Base-by-base conservation (phyloP, 2,888 invertebrate genomes). In the Lepidocyrtinus sp. region DNA sequence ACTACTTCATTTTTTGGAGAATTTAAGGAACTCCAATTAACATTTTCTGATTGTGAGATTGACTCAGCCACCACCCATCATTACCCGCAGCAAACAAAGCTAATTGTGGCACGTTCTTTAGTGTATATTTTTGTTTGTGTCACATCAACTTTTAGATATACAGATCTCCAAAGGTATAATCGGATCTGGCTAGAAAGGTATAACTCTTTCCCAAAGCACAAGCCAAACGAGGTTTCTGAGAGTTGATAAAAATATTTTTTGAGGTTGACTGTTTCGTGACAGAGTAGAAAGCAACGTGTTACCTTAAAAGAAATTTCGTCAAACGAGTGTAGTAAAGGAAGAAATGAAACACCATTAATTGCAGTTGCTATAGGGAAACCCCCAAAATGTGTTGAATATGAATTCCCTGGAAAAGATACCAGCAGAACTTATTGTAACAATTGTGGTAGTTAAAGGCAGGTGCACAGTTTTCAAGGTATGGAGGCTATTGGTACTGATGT, bases 51-150 rank as follows among this genome's bases (percentile, higher is more conserved):
- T 50, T 50, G 50, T 17, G 17, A 50, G 50, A 50, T n/a, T n/a
- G 12, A 12, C 50, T n/a, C 50, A 50, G 50, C 70, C 76, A 65
- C 67, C 76, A 70, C 76, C 76, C 76, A 76, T 76, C 76, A 76
- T 76, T 76, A 76, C 21, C 64, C 63, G 68, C 62, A 19, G 17
- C 61, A 73, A 78, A 78, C 63, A 27, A 78, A 73, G 78, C 78
- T 78, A 78, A 73, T 73, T 63, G 55, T 68, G 78, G 45, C 78
- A 72, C 64, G 72, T 50, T 24, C 15, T 50, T 12, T 50, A 61
- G 21, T 61, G n/a, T n/a, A 19, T 21, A n/a, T 55, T 61, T 63
- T 63, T 25, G 63, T 63, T 63, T 25, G 21, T 63, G 5, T 63
- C 25, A 63, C 15, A 19, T 55, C 9, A 55, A n/a, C n/a, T n/a